These are phyloP conservation scores for Lutraria lutraria DNA, from an alignment of 2,888 invertebrate species.

Conservation along the genomic window DNA sequence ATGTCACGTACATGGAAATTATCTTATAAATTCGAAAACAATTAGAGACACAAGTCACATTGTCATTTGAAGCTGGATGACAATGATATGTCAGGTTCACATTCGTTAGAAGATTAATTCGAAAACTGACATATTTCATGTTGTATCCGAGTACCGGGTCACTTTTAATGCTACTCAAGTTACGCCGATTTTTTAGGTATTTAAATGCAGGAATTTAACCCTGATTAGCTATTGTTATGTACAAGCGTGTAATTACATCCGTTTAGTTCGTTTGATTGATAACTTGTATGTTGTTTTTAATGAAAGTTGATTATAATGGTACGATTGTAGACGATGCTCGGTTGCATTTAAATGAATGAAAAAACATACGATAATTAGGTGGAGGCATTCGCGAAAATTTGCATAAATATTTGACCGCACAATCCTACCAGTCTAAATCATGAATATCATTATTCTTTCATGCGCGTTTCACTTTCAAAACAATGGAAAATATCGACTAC, in stretches of 20 bases:
- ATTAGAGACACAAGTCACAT: background rate
- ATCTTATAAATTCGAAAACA: too few relatives aligned
- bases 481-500: constrained; percentile 6
- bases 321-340: background rate
- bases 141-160: background rate
- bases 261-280: constrained; percentile 23
- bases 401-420: constrained; percentile 27
- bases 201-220: constrained; percentile 34
- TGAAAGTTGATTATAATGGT: background rate
- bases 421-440: background rate
- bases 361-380: background rate
- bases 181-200: constrained; percentile 9
- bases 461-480: constrained; percentile 9
- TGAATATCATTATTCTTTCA: constrained; percentile 10
- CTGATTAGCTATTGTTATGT: constrained; percentile 25
- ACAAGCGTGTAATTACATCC: constrained; percentile 40
- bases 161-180: background rate
- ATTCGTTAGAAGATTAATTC: background rate
- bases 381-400: constrained; percentile 9
- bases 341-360: background rate
- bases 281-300: background rate
- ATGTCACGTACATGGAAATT: too few relatives aligned
- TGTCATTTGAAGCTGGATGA: background rate
- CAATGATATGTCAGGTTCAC: background rate
- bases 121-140: background rate